Evolutionary conservation across 2,113 vertebrate genomes (phyloP), one percentile per base, ranked within the genome.

Genomic region (Cynocephalus volans): DNA sequence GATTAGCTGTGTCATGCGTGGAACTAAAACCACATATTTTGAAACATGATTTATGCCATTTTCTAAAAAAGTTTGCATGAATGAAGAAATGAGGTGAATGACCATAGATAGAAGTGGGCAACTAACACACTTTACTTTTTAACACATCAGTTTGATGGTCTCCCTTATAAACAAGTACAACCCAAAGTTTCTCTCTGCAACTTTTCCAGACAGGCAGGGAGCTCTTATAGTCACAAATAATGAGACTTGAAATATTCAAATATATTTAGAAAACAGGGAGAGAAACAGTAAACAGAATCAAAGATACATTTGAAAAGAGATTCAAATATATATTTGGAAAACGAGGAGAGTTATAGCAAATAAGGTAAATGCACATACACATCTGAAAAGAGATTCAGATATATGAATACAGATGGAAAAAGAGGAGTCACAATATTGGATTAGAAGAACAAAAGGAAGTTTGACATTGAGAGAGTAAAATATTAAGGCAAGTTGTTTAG

Each of bases 311-410:
- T 87, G 54, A 93, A 93, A 91, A 84, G 64, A 62, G 48, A 60
- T 73, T 84, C n/a, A 90, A 89, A 23, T 64, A 94, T 75, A 21
- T 92, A 60, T 60, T 69, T 94, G 88, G 65, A 84, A 90, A 87
- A 77, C 54, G 85, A 26, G 26, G 41, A 58, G 36, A 45, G 9
- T 80, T 85, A 52, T 12, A 31, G 33, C 52, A 56, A 95, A 24
- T 75, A 90, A 60, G n/a, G 36, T 62, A 56, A 93, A 86, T 67
- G 41, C 13, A 72, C 14, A 64, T 67, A 48, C 13, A 72, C 14
- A 64, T 31, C 62, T 83, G 64, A 83, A 62, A 64, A 85, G 56
- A 41, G 6, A 79, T 52, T 81, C 62, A 80, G 64, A 36, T 45
- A 69, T 41, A 41, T 41, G 41, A 41, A 14, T 5, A 31, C n/a